These are phyloP conservation scores for Cirrhinus mrigala DNA, from an alignment of 2,797 vertebrate species.

Conservation along the genomic window DNA sequence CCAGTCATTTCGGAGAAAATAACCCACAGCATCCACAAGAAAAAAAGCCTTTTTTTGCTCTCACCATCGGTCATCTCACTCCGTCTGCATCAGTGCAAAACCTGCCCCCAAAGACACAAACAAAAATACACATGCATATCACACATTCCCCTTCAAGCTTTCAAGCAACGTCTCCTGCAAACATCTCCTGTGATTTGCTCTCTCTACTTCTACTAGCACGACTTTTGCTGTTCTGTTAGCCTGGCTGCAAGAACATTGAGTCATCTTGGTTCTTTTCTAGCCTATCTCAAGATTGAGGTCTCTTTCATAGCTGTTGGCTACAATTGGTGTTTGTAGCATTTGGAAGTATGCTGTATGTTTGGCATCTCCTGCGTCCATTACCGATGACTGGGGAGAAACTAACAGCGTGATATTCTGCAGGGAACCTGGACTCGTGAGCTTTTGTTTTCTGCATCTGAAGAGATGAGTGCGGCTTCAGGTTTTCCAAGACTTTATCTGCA, in stretches of 20 bases:
- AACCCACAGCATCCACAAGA: slow-evolving; percentile 17
- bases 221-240: slow-evolving; percentile 13
- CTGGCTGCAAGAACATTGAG: not conserved
- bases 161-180: slow-evolving; percentile 24
- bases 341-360: slow-evolving; percentile 31
- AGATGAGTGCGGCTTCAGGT: slow-evolving; percentile 36
- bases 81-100: not conserved
- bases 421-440: slow-evolving; percentile 30
- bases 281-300: slow-evolving; percentile 4
- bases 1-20: slow-evolving; percentile 41
- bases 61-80: not conserved
- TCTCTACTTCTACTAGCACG: not conserved
- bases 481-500: not conserved
- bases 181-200: slow-evolving; percentile 34
- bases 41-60: not conserved
- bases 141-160: slow-evolving; percentile 29
- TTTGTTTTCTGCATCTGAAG: slow-evolving; percentile 45
- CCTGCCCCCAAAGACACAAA: slow-evolving; percentile 41
- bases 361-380: slow-evolving; percentile 45
- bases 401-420: slow-evolving; percentile 37
- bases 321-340: slow-evolving; percentile 23
- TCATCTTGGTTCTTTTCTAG: not conserved
- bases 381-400: slow-evolving; percentile 35
- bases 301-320: slow-evolving; percentile 27
- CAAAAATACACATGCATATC: slow-evolving; percentile 31